These are phyloP conservation scores for Aspiorhynchus laticeps DNA, from an alignment of 2,113 vertebrate genomes.

Conservation along the genomic window DNA sequence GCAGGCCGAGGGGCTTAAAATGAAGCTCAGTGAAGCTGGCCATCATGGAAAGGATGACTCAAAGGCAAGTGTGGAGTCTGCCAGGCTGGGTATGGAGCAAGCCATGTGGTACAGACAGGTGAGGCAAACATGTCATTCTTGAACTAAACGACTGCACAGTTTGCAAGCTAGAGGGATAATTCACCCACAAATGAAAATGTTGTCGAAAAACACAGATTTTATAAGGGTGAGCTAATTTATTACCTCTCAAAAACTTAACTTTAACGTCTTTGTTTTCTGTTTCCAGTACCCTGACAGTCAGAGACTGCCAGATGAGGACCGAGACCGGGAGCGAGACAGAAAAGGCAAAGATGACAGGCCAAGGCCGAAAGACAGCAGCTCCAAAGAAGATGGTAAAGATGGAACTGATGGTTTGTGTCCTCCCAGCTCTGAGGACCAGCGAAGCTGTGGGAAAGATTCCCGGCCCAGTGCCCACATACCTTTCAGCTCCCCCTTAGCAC, in stretches of 20 bases:
- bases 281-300: conserved; percentile 88
- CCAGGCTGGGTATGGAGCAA: conserved; percentile 89
- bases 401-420: conserved; percentile 80
- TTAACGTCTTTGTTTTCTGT: conserved; percentile 71
- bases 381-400: conserved; percentile 92
- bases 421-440: conserved; percentile 83
- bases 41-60: conserved; percentile 91
- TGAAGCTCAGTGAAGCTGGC: conserved; percentile 86
- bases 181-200: background rate
- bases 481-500: conserved; percentile 91
- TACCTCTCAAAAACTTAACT: no score
- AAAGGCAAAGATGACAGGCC: conserved; percentile 92
- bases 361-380: conserved; percentile 84
- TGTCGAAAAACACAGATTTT: background rate
- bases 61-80: conserved; percentile 83
- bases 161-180: background rate
- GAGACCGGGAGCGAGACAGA: conserved; percentile 83
- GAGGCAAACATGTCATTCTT: conserved; percentile 63
- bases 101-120: conserved; percentile 99
- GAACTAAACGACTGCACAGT: background rate
- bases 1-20: conserved; percentile 88
- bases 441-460: conserved; percentile 88
- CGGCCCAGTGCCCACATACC: conserved; percentile 90
- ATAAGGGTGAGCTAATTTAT: no score
- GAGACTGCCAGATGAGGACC: conserved; percentile 91